Conservation (phyloP, 2,888 invertebrate species). For the Volucella inflata region DNA sequence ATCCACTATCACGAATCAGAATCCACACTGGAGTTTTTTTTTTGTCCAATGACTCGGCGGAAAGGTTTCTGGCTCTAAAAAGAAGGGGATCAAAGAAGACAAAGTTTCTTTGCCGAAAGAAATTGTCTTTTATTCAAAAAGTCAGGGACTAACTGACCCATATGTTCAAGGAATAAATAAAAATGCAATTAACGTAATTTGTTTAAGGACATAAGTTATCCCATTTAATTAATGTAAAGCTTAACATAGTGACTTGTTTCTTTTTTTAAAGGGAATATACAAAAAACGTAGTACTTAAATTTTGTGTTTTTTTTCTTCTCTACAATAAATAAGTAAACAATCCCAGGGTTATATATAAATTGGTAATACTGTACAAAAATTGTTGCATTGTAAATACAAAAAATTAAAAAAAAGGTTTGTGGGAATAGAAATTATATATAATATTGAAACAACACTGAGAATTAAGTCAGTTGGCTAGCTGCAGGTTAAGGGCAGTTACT, state of each 20-base stretch:
- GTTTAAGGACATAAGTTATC: conserved; percentile 32
- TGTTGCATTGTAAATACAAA: conserved; percentile 53
- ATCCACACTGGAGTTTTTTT: too few relatives aligned
- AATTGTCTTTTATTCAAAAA: too few relatives aligned
- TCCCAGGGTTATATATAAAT: conserved; percentile 40
- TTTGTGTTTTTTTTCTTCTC: conserved; percentile 21
- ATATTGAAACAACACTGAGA: conserved; percentile 45
- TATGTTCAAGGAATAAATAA: not conserved
- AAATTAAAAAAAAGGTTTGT: conserved; percentile 20
- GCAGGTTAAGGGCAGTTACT: not conserved
- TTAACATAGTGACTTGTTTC: conserved; percentile 60
- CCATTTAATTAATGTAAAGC: conserved; percentile 37
- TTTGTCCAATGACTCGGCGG: too few relatives aligned
- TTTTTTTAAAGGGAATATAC: conserved; percentile 48
- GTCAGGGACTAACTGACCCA: too few relatives aligned
- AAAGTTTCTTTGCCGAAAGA: too few relatives aligned
- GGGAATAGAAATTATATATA: conserved; percentile 2
- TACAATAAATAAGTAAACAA: conserved; percentile 66
- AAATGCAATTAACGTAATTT: conserved; percentile 17
- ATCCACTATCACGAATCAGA: too few relatives aligned
- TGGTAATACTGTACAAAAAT: conserved; percentile 73
- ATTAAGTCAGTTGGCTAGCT: conserved; percentile 31
- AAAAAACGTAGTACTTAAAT: conserved; percentile 44
- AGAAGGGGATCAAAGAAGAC: too few relatives aligned
- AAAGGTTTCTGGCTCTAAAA: too few relatives aligned